phyloP scores from a whole-genome alignment of 1,140 invertebrate genomes.

The roundworm (Caenorhabditis elegans) region WBcel235 BX284602.5:5752001-5752500 shows the following conservation, averaged over 20 bases:
- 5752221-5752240: constrained; percentile 68
- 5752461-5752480: constrained; percentile 23
- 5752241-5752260: constrained; percentile 61
- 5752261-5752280: background rate
- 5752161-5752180: constrained; percentile 69
- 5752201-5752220: constrained; percentile 51
- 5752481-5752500: constrained; percentile 43
- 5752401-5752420: background rate
- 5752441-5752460: constrained; percentile 47
- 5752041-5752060: background rate
- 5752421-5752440: constrained; percentile 44
- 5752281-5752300: background rate
- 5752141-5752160: constrained; percentile 40
- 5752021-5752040: constrained; percentile 16
- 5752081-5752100: background rate
- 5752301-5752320: constrained; percentile 68
- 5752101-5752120: constrained; percentile 13
- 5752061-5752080: constrained; percentile 33
- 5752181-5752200: constrained; percentile 67
- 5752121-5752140: constrained; percentile 32
- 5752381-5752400: background rate
- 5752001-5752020: constrained; percentile 28
- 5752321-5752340: constrained; percentile 66
- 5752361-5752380: constrained; percentile 9
- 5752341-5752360: background rate